Evolutionary conservation across 2,888 invertebrate genomes (phyloP).

Genomic region (Zootermopsis nevadensis): DNA sequence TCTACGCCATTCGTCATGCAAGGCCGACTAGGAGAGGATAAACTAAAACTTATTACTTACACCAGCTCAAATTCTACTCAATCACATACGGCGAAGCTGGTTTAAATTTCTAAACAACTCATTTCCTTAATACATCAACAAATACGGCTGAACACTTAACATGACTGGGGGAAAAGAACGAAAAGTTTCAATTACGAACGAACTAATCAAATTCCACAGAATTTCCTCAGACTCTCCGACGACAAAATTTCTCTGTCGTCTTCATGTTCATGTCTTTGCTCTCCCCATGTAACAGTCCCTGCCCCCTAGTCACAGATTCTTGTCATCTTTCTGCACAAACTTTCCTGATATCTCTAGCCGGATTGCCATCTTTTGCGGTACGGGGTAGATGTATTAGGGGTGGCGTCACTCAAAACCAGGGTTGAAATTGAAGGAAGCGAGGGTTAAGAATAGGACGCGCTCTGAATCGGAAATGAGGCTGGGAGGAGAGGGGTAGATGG

Average conservation of each 20-base stretch:
- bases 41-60: too few relatives aligned
- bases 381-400: slow-evolving; percentile 34
- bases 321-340: slow-evolving; percentile 23
- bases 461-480: slow-evolving; percentile 30
- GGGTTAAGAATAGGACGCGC: slow-evolving; percentile 30
- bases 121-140: too few relatives aligned
- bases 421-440: not conserved
- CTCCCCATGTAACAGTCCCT: not conserved
- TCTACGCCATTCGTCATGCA: too few relatives aligned
- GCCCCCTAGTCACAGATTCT: slow-evolving; percentile 35
- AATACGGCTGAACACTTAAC: not conserved
- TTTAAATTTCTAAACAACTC: too few relatives aligned
- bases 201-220: not conserved
- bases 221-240: not conserved
- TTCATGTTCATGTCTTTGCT: not conserved
- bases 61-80: too few relatives aligned
- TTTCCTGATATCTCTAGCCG: not conserved
- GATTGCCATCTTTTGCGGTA: not conserved
- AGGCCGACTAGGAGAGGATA: too few relatives aligned
- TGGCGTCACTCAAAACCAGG: slow-evolving; percentile 42
- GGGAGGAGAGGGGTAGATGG: too few relatives aligned
- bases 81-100: too few relatives aligned
- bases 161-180: not conserved
- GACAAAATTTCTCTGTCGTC: not conserved
- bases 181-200: not conserved